Conservation (phyloP, 2,888 invertebrate genomes). For the Andrena dorsata region DNA sequence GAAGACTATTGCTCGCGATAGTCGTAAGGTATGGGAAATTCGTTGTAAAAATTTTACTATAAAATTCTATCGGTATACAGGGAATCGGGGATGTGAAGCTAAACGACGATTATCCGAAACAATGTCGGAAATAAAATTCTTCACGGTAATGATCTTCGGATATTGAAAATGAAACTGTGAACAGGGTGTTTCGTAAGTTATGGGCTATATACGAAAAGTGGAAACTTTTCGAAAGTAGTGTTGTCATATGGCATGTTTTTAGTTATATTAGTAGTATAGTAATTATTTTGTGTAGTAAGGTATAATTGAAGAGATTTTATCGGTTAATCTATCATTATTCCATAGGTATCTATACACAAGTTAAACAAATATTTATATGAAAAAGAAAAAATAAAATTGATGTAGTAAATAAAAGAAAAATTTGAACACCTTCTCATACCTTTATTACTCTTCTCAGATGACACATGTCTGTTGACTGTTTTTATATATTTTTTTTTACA, state of each 20-base stretch:
- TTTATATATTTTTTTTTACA: too few relatives aligned
- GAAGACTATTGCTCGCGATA: conserved; percentile 29
- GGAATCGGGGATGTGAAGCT: conserved; percentile 42
- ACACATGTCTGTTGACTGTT: too few relatives aligned
- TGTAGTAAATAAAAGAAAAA: conserved; percentile 27
- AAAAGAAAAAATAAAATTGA: conserved; percentile 19
- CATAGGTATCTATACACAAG: conserved; percentile 18
- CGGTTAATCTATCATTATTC: conserved; percentile 23
- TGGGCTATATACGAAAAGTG: neutral
- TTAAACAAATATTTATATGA: conserved; percentile 35
- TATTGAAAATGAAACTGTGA: neutral
- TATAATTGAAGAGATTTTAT: conserved; percentile 16
- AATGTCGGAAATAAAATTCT: conserved; percentile 19
- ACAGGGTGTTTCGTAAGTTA: neutral
- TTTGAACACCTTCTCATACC: conserved; percentile 16
- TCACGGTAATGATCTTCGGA: neutral
- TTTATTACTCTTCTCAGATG: too few relatives aligned
- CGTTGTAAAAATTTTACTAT: conserved; percentile 22
- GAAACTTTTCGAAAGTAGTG: conserved; percentile 4
- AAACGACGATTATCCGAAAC: conserved; percentile 55
- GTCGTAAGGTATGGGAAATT: conserved; percentile 33
- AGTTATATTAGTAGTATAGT: conserved; percentile 4
- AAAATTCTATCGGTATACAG: conserved; percentile 24
- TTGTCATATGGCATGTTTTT: conserved; percentile 18
- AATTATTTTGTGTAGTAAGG: conserved; percentile 15